Evolutionary conservation across 2,113 vertebrate genomes (phyloP).

Genomic region (Oreocharis arfaki): DNA sequence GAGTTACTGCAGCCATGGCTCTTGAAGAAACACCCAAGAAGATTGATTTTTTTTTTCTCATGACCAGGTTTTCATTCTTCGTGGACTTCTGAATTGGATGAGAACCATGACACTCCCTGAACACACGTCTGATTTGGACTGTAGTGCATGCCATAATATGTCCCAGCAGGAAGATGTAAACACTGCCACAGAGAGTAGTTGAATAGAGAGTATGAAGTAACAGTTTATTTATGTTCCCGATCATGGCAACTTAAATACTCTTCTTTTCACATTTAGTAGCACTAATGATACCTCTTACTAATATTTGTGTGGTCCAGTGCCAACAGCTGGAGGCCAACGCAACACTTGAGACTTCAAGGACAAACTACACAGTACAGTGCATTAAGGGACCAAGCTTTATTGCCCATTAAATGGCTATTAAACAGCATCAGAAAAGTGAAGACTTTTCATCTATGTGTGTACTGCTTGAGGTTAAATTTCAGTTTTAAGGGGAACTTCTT

Average conservation of each 20-base stretch:
- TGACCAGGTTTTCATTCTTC: neutral
- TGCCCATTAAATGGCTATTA: neutral
- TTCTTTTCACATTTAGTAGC: neutral
- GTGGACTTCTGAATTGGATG: neutral
- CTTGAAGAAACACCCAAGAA: neutral
- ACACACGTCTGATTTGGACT: neutral
- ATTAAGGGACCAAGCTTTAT: neutral
- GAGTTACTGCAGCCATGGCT: neutral
- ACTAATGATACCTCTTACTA: neutral
- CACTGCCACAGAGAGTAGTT: neutral
- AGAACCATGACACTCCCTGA: neutral
- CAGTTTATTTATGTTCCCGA: constrained; percentile 5
- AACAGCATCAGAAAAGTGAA: neutral
- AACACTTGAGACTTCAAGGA: neutral
- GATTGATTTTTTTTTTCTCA: neutral
- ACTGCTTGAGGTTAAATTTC: neutral
- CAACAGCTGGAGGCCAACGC: neutral
- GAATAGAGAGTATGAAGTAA: neutral
- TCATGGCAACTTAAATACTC: neutral
- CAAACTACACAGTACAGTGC: neutral
- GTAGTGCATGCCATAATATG: neutral
- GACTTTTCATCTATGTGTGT: neutral
- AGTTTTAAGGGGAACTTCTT: neutral
- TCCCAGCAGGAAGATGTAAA: neutral
- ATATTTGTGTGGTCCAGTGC: neutral